Evolutionary conservation across 2,888 invertebrate genomes (phyloP), one percentile per base, ranked within the genome.

Genomic region (Zygogramma bicolorata): DNA sequence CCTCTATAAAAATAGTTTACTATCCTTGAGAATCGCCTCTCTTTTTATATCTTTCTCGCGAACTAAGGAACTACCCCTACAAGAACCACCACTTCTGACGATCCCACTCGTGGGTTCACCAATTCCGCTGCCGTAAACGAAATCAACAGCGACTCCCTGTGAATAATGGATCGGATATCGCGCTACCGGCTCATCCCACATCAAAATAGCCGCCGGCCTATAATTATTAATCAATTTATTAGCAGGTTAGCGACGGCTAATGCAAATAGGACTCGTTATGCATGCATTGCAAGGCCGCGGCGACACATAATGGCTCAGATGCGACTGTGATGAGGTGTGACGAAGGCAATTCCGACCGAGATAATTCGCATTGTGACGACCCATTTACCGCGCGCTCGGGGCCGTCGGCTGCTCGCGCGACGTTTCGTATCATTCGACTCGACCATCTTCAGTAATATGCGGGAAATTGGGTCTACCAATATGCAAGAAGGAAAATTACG

Each of bases 271-370:
- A 22, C 46, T 46, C 46, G 20, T 46, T 46, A 46, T 46, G 46
- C 46, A 46, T 46, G 46, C 46, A 46, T 46, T 46, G 46, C 46
- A 46, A 46, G 46, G 46, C 46, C 46, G 20, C n/a, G n/a, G n/a
- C n/a, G n/a, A n/a, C 34, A 34, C 20, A 46, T 46, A 46, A 46
- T 46, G 46, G 46, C 13, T 46, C 46, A 46, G 46, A 20, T 46
- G 20, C 20, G 46, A 46, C 46, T 18, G 10, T 46, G 46, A 46
- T 46, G 46, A 46, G 46, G 46, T 46, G 20, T 8, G 46, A 22
- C 46, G 46, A 46, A 22, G 46, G 46, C 20, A 46, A 46, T 46
- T 46, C 46, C 3, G 10, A 20, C n/a, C n/a, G 46, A 8, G 46
- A 8, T 46, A 46, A 46, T 46, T 46, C 20, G 3, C 20, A 3